Base-by-base conservation (phyloP, 2,113 vertebrate species). In the Triplophysa siluroides region DNA sequence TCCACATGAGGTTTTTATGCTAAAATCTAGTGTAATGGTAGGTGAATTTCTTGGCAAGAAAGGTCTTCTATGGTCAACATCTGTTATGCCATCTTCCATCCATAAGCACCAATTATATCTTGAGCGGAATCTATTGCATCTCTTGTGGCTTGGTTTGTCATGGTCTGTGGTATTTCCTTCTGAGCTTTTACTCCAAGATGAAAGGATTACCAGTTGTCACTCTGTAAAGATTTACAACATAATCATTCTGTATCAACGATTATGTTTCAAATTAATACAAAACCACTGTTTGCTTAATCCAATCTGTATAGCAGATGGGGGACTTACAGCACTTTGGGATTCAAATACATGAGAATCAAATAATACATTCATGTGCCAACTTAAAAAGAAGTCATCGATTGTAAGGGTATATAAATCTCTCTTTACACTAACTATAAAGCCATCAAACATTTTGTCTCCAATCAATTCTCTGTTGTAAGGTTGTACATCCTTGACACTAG, bases 61-160 rank as follows among this genome's bases (percentile, higher is more conserved):
- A 74, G 71, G 72, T 75, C 41, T 75, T 75, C 58, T 75, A 58
- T 75, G 72, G 72, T 63, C 72, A 75, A 47, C 58, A 63, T 75
- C 72, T 63, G 58, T 50, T 41, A 63, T 75, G 41, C 21, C 72
- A 63, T 45, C 38, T 47, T 75, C 38, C 45, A 13, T 76, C 24
- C 43, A 29, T 33, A 24, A 65, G 24, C 24, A 52, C 14, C 26
- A 16, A 75, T 75, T 47, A 75, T 10, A 62, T 47, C 38, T 26
- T 45, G 9, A 62, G 33, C 26, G 56, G 16, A 60, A 62, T 47
- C 18, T 50, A 23, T 52, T 65, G 21, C 9, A 21, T 75, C 58
- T 29, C 58, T 63, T 62, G 72, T 61, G 71, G 21, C 63, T 61
- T 60, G 10, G 38, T 19, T 62, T 38, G 38, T 47, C 58, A 63